Percentiles rank a stretch among this genome's conserved stretches.
phyloP scores from a whole-genome alignment of 2,113 vertebrate genomes.

The Caretta caretta region DNA sequence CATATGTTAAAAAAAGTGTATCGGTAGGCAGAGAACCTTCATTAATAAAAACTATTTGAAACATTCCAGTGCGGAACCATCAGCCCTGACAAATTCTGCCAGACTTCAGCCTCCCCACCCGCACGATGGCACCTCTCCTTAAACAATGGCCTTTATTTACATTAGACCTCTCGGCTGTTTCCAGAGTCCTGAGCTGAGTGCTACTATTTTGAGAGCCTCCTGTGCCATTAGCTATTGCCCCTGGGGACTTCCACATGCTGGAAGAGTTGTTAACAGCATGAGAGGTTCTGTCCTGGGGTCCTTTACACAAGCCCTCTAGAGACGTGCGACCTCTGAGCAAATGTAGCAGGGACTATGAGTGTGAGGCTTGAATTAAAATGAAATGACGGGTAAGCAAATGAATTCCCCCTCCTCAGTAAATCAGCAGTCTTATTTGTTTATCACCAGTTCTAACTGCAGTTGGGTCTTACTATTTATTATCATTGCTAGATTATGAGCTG shows the following conservation, averaged over 20 bases:
- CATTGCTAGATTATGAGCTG: neutral
- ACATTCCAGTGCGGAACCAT: neutral
- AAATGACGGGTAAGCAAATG: neutral
- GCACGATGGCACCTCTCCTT: neutral
- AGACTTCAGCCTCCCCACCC: neutral
- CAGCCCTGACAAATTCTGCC: neutral
- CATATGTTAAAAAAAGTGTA: neutral
- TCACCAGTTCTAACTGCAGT: neutral
- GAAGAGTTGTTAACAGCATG: neutral
- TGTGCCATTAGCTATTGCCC: neutral
- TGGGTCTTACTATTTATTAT: neutral
- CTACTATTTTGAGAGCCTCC: neutral
- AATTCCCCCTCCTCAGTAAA: neutral
- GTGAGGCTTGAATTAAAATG: neutral
- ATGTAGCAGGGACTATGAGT: neutral
- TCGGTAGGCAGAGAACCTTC: neutral
- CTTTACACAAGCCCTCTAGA: neutral
- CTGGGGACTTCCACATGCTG: neutral
- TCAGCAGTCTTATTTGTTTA: neutral
- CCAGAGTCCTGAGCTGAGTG: neutral
- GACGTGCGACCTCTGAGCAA: neutral
- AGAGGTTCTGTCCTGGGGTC: neutral
- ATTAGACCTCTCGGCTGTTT: neutral
- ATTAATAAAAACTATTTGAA: neutral
- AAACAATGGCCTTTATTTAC: neutral